phyloP scores from a whole-genome alignment of 2,888 invertebrate genomes.

The Drosophila neonasuta region DNA sequence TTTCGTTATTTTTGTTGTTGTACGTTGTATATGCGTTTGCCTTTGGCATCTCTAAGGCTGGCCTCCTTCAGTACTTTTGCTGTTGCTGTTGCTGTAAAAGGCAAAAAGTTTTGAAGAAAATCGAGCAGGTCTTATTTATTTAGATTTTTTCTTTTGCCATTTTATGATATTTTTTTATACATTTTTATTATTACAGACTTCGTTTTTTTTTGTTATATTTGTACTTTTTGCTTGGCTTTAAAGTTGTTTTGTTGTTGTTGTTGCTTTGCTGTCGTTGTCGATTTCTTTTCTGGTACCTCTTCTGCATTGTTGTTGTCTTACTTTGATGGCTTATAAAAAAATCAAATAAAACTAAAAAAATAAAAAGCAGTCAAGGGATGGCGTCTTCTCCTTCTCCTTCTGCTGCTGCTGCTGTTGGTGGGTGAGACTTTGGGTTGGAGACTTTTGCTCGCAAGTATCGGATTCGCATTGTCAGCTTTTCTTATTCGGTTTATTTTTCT shows the following conservation, averaged over 20 bases:
- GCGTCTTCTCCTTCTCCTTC: neutral
- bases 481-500: constrained; percentile 49
- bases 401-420: neutral
- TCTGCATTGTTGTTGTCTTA: constrained; percentile 49
- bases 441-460: constrained; percentile 65
- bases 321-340: constrained; percentile 62
- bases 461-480: constrained; percentile 77
- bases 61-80: constrained; percentile 29
- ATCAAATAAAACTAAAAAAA: constrained; percentile 15
- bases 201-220: constrained; percentile 20
- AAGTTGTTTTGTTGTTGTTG: constrained; percentile 39
- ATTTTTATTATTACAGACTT: constrained; percentile 44
- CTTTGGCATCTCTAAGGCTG: constrained; percentile 51
- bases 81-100: constrained; percentile 37
- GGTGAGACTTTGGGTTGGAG: constrained; percentile 19
- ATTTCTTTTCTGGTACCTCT: constrained; percentile 59
- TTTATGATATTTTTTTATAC: constrained; percentile 54
- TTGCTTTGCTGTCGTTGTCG: constrained; percentile 43
- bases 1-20: constrained; percentile 37
- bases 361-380: constrained; percentile 26
- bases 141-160: constrained; percentile 57
- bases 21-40: constrained; percentile 48
- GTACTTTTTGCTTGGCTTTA: constrained; percentile 47
- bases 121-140: constrained; percentile 73
- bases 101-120: constrained; percentile 64